phyloP scores from a whole-genome alignment of 2,113 vertebrate genomes.

The Prunella himalayana region DNA sequence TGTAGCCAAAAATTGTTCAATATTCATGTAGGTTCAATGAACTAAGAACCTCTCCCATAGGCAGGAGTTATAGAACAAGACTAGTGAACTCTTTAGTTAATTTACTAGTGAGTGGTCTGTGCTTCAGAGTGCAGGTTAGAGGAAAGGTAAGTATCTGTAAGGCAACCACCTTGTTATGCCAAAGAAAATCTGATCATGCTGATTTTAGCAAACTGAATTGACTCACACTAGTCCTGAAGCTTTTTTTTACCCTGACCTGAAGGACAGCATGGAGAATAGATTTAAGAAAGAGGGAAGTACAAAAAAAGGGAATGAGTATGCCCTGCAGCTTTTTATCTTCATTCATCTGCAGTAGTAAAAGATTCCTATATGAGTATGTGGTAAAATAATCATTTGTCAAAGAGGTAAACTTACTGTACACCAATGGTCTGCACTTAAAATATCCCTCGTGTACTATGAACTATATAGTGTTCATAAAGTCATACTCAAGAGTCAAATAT shows the following conservation, averaged over 20 bases:
- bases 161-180: not conserved
- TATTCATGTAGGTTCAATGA: not conserved
- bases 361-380: conserved; percentile 42
- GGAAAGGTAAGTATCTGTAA: not conserved
- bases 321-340: conserved; percentile 36
- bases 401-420: conserved; percentile 65
- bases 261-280: not conserved
- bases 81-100: not conserved
- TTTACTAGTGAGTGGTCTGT: not conserved
- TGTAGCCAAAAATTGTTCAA: not conserved
- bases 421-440: conserved; percentile 65
- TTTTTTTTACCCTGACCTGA: not conserved
- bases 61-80: not conserved
- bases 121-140: not conserved
- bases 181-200: not conserved
- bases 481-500: conserved; percentile 58
- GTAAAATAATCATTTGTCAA: conserved; percentile 72
- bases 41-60: not conserved
- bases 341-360: conserved; percentile 58
- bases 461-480: conserved; percentile 60
- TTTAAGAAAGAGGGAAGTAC: not conserved
- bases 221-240: not conserved
- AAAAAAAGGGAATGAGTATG: not conserved
- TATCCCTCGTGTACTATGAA: conserved; percentile 61
- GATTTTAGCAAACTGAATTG: not conserved